phyloP scores from a whole-genome alignment of 1,140 invertebrate species.

The Habropoda laboriosa region DNA sequence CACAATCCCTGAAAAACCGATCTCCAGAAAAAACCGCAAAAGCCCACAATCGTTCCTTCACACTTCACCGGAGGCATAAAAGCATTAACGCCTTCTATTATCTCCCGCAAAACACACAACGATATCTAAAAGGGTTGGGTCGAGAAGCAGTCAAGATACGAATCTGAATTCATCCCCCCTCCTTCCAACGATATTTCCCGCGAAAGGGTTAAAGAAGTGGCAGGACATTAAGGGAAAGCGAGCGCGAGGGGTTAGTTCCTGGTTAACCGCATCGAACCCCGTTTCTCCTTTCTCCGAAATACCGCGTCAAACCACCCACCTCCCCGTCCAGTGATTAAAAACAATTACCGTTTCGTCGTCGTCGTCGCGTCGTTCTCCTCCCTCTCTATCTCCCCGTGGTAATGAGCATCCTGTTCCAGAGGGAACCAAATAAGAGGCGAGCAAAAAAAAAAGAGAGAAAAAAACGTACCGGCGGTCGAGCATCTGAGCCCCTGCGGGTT shows the following conservation, averaged over 20 bases:
- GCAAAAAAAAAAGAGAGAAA: background rate
- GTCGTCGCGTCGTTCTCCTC: constrained; percentile 45
- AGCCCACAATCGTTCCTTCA: background rate
- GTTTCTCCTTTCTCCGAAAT: constrained; percentile 55
- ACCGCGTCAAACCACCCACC: constrained; percentile 11
- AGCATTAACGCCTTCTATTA: constrained; percentile 14
- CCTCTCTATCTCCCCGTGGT: constrained; percentile 52
- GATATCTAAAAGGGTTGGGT: background rate
- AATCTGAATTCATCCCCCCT: constrained; percentile 29
- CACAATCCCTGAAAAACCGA: no score
- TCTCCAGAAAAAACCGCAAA: background rate
- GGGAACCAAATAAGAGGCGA: background rate
- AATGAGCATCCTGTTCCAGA: constrained; percentile 65
- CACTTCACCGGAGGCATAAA: background rate
- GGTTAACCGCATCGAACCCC: constrained; percentile 62
- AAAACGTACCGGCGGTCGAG: constrained; percentile 48
- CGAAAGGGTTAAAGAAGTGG: constrained; percentile 56
- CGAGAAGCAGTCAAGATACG: constrained; percentile 30
- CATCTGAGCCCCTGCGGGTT: constrained; percentile 69
- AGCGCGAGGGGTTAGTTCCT: constrained; percentile 54
- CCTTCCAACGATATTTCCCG: constrained; percentile 6
- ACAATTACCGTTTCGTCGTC: constrained; percentile 74
- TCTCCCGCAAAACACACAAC: background rate
- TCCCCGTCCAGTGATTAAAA: constrained; percentile 74
- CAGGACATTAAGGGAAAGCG: constrained; percentile 60